A percentile compares a stretch with the other conserved stretches of the same genome.
Conservation (phyloP, 1,140 invertebrate genomes). For the Sycophila sp. region DNA sequence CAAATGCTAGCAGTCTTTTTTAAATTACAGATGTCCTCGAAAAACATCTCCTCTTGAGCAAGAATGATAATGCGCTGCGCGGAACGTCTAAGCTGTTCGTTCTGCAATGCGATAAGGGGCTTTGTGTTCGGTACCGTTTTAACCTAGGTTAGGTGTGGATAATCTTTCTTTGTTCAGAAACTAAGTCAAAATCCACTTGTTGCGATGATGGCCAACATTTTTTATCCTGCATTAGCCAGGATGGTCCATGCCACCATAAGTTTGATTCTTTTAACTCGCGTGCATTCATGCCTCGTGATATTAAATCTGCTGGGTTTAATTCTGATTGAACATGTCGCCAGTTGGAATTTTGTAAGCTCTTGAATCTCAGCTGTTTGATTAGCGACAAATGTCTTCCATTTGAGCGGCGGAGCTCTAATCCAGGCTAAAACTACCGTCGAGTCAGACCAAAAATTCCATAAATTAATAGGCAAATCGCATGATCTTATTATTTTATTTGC, state of each 20-base stretch:
- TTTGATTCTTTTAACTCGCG: background rate
- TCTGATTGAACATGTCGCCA: conserved; percentile 40
- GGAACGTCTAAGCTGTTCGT: no score
- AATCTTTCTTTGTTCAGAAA: no score
- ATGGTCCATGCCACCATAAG: conserved; percentile 42
- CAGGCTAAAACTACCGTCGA: conserved; percentile 57
- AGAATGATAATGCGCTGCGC: no score
- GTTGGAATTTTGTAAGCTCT: background rate
- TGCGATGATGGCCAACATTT: background rate
- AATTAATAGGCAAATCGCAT: conserved; percentile 31
- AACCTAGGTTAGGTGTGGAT: no score
- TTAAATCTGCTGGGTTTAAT: conserved; percentile 45
- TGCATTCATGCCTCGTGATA: conserved; percentile 34
- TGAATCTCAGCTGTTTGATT: conserved; percentile 40
- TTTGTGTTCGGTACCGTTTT: no score
- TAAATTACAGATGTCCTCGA: no score
- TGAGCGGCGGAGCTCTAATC: conserved; percentile 48
- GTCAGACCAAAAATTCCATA: conserved; percentile 53
- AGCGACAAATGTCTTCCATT: conserved; percentile 53
- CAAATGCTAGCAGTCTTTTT: no score
- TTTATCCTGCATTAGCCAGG: conserved; percentile 19
- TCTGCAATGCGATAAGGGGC: no score
- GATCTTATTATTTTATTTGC: conserved; percentile 3
- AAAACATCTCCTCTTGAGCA: no score
- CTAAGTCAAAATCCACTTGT: no score